Conservation (phyloP, 2,797 vertebrate genomes). For the Esox masquinongy region DNA sequence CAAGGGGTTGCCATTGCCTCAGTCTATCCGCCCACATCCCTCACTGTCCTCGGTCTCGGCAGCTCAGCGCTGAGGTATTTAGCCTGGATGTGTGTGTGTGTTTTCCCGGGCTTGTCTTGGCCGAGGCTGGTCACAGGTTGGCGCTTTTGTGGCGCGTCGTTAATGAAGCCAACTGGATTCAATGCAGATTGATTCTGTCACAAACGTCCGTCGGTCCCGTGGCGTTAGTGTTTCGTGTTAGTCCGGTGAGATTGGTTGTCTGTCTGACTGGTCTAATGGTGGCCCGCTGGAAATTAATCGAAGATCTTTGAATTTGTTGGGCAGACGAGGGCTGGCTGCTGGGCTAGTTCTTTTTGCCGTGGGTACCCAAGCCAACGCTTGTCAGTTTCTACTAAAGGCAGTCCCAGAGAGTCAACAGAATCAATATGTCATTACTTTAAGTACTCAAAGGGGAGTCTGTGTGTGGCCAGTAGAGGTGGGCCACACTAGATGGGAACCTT, state of each 20-base stretch:
- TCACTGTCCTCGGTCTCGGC: background rate
- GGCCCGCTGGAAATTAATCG: slow-evolving; percentile 23
- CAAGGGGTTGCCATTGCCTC: slow-evolving; percentile 39
- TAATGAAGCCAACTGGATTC: slow-evolving; percentile 62
- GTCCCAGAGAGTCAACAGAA: slow-evolving; percentile 21
- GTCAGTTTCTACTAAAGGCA: background rate
- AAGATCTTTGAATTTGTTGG: background rate
- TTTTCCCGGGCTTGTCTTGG: background rate
- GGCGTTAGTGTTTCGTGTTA: slow-evolving; percentile 34
- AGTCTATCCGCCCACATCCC: slow-evolving; percentile 13
- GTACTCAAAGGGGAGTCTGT: background rate
- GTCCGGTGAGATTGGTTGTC: slow-evolving; percentile 18
- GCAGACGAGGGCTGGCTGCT: too few species aligned
- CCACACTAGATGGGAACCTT: background rate
- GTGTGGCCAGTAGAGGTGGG: background rate
- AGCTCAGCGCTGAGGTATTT: slow-evolving; percentile 32
- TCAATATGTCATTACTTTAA: slow-evolving; percentile 17
- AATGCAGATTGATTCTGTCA: slow-evolving; percentile 42
- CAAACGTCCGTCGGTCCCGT: slow-evolving; percentile 51
- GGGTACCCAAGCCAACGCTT: slow-evolving; percentile 11
- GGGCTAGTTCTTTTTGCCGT: too few species aligned
- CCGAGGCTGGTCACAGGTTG: background rate
- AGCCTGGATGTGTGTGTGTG: slow-evolving; percentile 54
- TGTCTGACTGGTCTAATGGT: slow-evolving; percentile 17
- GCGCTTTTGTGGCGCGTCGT: slow-evolving; percentile 27